These are phyloP conservation scores for Dryobotodes eremita DNA, from an alignment of 2,888 invertebrate genomes.

Conservation along the genomic window DNA sequence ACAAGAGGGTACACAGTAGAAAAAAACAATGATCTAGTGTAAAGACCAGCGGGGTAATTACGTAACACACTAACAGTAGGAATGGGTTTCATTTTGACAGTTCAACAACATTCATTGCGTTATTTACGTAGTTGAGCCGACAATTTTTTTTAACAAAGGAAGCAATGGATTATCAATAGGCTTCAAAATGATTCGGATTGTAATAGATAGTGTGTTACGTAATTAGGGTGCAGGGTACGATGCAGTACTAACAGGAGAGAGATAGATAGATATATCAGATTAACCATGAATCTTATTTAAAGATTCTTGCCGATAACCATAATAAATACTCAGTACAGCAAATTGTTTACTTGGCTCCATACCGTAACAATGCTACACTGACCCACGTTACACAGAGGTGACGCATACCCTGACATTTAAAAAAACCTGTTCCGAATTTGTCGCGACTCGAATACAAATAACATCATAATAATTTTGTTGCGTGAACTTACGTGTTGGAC, in stretches of 20 bases:
- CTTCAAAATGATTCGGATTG: too few species aligned
- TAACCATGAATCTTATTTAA: neutral
- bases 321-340: neutral
- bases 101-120: too few species aligned
- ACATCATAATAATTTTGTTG: slow-evolving; percentile 33
- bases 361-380: slow-evolving; percentile 28
- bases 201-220: too few species aligned
- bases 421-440: slow-evolving; percentile 52
- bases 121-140: too few species aligned
- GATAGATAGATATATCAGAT: neutral
- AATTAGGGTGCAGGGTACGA: too few species aligned
- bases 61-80: too few species aligned
- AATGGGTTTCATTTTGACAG: too few species aligned
- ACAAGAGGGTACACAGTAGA: neutral
- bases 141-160: too few species aligned
- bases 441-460: slow-evolving; percentile 30
- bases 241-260: too few species aligned
- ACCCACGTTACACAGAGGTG: slow-evolving; percentile 19
- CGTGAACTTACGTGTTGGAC: slow-evolving; percentile 30
- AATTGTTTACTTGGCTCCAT: slow-evolving; percentile 8
- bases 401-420: slow-evolving; percentile 54
- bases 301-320: neutral
- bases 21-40: too few species aligned
- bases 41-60: too few species aligned
- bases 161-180: too few species aligned